Base-by-base conservation (phyloP, 2,113 vertebrate genomes). In the Leptosomus discolor region DNA sequence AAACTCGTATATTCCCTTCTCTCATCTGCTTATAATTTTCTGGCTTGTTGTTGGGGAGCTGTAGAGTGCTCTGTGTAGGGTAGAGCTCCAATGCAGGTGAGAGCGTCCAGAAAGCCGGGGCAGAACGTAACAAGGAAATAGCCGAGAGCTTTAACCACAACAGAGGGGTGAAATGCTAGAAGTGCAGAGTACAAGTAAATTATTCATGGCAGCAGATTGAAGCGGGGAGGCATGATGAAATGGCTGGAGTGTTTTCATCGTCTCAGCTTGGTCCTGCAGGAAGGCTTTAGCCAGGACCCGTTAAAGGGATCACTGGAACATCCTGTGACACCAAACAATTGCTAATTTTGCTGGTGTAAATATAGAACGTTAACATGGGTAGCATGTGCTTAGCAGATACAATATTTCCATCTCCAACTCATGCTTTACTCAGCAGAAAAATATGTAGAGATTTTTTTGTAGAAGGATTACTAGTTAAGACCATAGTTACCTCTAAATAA, bases 141-240 rank as follows among this genome's bases (percentile, higher is more conserved):
- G 32, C 54, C 2, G 20, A 69, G 50, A 77, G 79, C 90, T 89
- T 84, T 84, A 39, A 46, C 76, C 73, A 19, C 83, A 81, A 11
- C 37, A 41, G 22, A 26, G 30, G 75, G 77, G 61, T 92, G 95
- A 87, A 97, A 97, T 58, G 74, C 64, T 15, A 91, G 64, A 76
- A 92, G 85, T 30, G 5, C 71, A 20, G 85, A 88, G 71, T 10
- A 16, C 24, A 19, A 51, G 54, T 94, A 4, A 96, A 97, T 97
- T 92, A 97, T 97, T 97, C 94, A 95, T 95, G 91, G 89, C 75
- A 84, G 92, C 91, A 95, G 86, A 85, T 45, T 84, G 88, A 95
- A 43, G 92, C 78, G 83, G 92, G 45, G 70, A 82, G 39, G 80
- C 67, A 30, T 67, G 15, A 10, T 34, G 88, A 86, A 83, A 69